A percentile compares a stretch with the other conserved stretches of the same genome.
These are phyloP conservation scores for Pyrocoelia pectoralis DNA, from an alignment of 2,888 invertebrate species.

Conservation along the genomic window DNA sequence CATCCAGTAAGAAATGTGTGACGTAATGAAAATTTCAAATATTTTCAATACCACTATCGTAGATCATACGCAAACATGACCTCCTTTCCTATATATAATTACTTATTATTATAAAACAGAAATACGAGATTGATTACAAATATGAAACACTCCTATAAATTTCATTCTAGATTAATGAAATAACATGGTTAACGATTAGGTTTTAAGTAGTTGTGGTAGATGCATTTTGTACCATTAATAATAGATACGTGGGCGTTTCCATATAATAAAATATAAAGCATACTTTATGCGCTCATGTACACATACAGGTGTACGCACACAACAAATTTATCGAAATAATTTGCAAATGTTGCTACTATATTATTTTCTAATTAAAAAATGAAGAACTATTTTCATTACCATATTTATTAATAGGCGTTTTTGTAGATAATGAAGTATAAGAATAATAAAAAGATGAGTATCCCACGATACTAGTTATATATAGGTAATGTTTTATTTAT, in stretches of 20 bases:
- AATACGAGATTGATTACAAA: constrained; percentile 34
- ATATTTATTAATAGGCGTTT: constrained; percentile 32
- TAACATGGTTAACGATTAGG: constrained; percentile 26
- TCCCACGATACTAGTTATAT: constrained; percentile 45
- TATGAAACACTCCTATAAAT: constrained; percentile 33
- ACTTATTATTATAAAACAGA: constrained; percentile 12
- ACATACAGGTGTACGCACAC: constrained; percentile 19
- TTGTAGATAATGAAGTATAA: constrained; percentile 35
- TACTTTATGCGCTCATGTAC: constrained; percentile 25
- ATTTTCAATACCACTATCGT: neutral
- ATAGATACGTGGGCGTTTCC: constrained; percentile 30
- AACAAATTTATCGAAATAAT: neutral
- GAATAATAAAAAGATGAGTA: constrained; percentile 39
- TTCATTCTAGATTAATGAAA: constrained; percentile 33
- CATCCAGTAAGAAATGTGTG: too few species aligned
- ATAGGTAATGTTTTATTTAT: constrained; percentile 47
- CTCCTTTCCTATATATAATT: constrained; percentile 17
- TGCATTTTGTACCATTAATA: constrained; percentile 34
- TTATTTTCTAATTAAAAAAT: neutral
- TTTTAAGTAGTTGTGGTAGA: constrained; percentile 34
- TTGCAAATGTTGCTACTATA: neutral
- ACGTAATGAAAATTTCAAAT: too few species aligned
- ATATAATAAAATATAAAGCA: constrained; percentile 32
- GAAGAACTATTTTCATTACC: constrained; percentile 19
- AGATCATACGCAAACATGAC: constrained; percentile 4